Evolutionary conservation across 2,888 invertebrate genomes (phyloP), one percentile per base, ranked within the genome.

Genomic region (Neuroscelio doddi): DNA sequence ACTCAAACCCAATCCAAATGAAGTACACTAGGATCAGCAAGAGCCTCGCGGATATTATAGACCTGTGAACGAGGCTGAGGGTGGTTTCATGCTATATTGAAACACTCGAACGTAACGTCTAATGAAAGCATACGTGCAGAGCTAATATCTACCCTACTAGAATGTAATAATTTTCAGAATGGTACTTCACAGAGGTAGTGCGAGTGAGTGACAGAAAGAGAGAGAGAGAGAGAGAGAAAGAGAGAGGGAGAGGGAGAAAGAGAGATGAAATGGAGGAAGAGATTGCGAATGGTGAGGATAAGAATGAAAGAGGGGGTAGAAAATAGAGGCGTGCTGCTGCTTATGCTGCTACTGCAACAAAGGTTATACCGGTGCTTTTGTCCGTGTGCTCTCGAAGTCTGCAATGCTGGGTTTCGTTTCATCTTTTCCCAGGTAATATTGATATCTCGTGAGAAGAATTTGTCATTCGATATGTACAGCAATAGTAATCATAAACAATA

Each of bases 31-130:
- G 73, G 74, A 71, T 75, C 73, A 49, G 77, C 79, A 74, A 78
- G 78, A 78, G 69, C 76, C 69, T 68, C 71, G 75, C 71, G 73
- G 78, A 81, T 82, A 81, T 81, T 81, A 82, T 81, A 80, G 82
- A 82, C 75, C 79, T 78, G 80, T 79, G 80, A 81, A 82, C 81
- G 79, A 77, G 77, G 78, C 75, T 69, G 77, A 77, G 78, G 77
- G 76, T 76, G 77, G 80, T 79, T 80, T 77, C 70, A 74, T 75
- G 81, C 77, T 80, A 80, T 81, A 82, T 82, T 81, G 81, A 82
- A 81, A 80, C 78, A 80, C 79, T 81, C 80, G 80, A 81, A 79
- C 82, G 80, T 80, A 82, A 80, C 78, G 79, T 81, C 82, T 82
- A 82, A 82, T 82, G 82, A 82, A 82, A 82, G 82, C 80, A 80